Evolutionary conservation across 2,888 invertebrate species (phyloP).

Genomic region (Agrilus mali): DNA sequence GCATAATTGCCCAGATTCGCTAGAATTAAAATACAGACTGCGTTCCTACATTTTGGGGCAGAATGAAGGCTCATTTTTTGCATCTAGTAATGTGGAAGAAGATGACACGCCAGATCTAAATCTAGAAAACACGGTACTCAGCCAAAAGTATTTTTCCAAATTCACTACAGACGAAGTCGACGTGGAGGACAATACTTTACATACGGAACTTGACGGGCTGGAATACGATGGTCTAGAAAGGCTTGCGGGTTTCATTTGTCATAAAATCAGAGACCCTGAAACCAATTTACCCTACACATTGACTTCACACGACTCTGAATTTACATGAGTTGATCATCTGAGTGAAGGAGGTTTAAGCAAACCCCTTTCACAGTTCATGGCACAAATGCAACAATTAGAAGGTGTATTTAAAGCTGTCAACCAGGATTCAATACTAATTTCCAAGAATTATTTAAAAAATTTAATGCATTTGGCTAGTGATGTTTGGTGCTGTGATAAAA

Average conservation of each 20-base stretch:
- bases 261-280: conserved; percentile 7
- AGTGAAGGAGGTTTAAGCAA: conserved; percentile 11
- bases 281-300: too few relatives aligned
- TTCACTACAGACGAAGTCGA: too few relatives aligned
- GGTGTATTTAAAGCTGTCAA: conserved; percentile 7
- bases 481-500: conserved; percentile 1
- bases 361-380: conserved; percentile 10
- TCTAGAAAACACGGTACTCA: too few relatives aligned
- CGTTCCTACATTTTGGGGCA: conserved; percentile 14
- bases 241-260: conserved; percentile 14
- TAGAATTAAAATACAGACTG: conserved; percentile 16
- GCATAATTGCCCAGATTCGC: conserved; percentile 14
- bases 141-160: too few relatives aligned
- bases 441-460: conserved; percentile 6
- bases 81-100: conserved; percentile 6
- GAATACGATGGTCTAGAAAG: conserved; percentile 16
- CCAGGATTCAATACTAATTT: conserved; percentile 3
- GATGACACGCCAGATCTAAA: conserved; percentile 6
- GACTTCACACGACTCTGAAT: conserved; percentile 11
- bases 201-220: conserved; percentile 8
- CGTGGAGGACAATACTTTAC: not conserved
- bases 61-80: conserved; percentile 7
- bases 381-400: conserved; percentile 8
- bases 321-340: too few relatives aligned
- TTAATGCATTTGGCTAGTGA: not conserved